Percentiles rank a stretch among this genome's conserved stretches.
Conservation (phyloP, 2,888 invertebrate genomes). For the Drosophila siamana region DNA sequence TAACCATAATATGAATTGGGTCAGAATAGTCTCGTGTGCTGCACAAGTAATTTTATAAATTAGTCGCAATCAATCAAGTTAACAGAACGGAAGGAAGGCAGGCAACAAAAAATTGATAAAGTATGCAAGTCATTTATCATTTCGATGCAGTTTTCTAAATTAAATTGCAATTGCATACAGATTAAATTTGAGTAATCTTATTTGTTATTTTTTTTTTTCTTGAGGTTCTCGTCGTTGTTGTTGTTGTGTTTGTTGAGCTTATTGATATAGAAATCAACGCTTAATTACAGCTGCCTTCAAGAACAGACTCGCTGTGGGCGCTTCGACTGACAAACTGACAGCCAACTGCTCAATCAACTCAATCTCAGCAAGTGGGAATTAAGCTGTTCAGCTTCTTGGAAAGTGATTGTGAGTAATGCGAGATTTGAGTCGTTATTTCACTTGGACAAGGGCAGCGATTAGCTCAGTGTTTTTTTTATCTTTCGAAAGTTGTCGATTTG, state of each 20-base stretch:
- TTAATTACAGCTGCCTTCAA: constrained; percentile 6
- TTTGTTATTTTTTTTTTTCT: background rate
- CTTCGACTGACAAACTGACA: constrained; percentile 1
- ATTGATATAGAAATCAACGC: constrained; percentile 2
- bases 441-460: background rate
- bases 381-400: background rate
- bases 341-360: background rate
- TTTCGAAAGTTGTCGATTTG: background rate
- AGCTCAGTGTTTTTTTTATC: background rate
- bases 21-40: constrained; percentile 14
- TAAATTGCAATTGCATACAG: constrained; percentile 1
- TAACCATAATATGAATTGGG: constrained; percentile 15
- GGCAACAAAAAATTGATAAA: background rate
- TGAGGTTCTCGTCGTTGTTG: too few relatives aligned
- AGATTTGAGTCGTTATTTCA: background rate
- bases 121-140: background rate
- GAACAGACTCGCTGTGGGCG: background rate
- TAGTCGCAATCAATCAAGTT: constrained; percentile 38
- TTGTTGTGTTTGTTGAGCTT: background rate
- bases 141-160: background rate
- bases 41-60: constrained; percentile 40
- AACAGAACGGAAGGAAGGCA: background rate
- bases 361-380: background rate
- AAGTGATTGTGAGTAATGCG: background rate
- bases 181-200: background rate